Evolutionary conservation across 2,888 invertebrate species (phyloP).

Genomic region (Anodontia alba): DNA sequence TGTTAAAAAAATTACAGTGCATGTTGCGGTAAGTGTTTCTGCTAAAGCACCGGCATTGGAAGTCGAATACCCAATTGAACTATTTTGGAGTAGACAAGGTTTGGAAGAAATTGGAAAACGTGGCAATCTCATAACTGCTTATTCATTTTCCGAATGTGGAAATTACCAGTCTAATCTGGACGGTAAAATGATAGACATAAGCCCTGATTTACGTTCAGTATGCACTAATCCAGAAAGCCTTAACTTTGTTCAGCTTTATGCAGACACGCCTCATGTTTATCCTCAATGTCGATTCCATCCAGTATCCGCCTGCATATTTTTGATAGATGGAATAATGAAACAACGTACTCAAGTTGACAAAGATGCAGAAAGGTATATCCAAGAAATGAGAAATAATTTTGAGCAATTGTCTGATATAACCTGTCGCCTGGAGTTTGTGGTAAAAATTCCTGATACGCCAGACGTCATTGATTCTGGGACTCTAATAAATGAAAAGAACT

Average conservation of each 20-base stretch:
- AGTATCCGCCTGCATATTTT: conserved; percentile 24
- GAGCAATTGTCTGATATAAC: not conserved
- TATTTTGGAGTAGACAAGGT: conserved; percentile 32
- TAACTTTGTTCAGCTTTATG: conserved; percentile 32
- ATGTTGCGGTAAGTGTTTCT: not conserved
- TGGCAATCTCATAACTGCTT: conserved; percentile 1
- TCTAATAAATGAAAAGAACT: not conserved
- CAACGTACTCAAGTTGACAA: conserved; percentile 1
- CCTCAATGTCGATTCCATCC: conserved; percentile 30
- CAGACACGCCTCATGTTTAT: conserved; percentile 29
- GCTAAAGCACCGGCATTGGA: not conserved
- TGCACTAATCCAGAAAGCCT: conserved; percentile 8
- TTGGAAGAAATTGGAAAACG: conserved; percentile 2
- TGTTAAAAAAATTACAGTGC: not conserved
- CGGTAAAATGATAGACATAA: conserved; percentile 9
- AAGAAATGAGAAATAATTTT: conserved; percentile 29
- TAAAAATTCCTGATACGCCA: not conserved
- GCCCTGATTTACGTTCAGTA: conserved; percentile 6
- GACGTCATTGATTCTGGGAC: not conserved
- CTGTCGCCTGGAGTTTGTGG: conserved; percentile 29
- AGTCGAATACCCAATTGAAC: not conserved
- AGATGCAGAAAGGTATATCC: conserved; percentile 19
- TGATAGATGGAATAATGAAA: conserved; percentile 12
- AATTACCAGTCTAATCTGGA: conserved; percentile 25
- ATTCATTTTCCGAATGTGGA: conserved; percentile 32